These are phyloP conservation scores for Leucoraja ocellata DNA, from an alignment of 2,797 vertebrate species.

Conservation along the genomic window DNA sequence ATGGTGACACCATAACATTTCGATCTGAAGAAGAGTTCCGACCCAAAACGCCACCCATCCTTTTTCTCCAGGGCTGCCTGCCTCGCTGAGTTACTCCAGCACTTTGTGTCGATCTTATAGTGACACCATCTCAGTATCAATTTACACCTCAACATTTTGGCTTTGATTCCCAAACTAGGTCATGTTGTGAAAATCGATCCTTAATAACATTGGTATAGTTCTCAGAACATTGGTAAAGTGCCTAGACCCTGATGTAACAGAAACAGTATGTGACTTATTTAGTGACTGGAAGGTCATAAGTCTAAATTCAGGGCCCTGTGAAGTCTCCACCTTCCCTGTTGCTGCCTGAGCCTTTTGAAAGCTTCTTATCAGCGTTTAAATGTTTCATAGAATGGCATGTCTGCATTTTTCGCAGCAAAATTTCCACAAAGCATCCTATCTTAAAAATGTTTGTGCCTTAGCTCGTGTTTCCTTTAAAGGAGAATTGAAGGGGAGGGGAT, in stretches of 20 bases:
- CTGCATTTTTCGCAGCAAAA: not conserved
- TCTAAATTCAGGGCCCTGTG: not conserved
- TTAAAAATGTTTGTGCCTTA: not conserved
- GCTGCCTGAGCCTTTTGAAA: not conserved
- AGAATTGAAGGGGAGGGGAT: not conserved
- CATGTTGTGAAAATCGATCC: not conserved
- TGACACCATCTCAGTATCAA: not conserved
- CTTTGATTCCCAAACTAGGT: not conserved
- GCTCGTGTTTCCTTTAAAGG: slow-evolving; percentile 3
- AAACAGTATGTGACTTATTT: not conserved
- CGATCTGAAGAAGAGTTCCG: too few species aligned
- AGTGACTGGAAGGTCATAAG: not conserved
- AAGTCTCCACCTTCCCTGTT: not conserved
- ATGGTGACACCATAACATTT: too few species aligned
- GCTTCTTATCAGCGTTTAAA: not conserved
- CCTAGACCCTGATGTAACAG: not conserved
- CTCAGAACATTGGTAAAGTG: not conserved
- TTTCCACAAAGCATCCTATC: not conserved
- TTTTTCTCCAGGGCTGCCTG: too few species aligned
- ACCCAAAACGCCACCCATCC: too few species aligned
- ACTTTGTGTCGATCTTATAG: not conserved
- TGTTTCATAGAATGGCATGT: not conserved
- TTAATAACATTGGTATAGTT: not conserved
- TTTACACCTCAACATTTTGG: not conserved
- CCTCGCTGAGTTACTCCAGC: too few species aligned